A percentile compares a stretch with the other conserved stretches of the same genome.
Evolutionary conservation across 2,113 vertebrate genomes (phyloP).

Genomic region (Pseudorhombus dupliciocellatus): DNA sequence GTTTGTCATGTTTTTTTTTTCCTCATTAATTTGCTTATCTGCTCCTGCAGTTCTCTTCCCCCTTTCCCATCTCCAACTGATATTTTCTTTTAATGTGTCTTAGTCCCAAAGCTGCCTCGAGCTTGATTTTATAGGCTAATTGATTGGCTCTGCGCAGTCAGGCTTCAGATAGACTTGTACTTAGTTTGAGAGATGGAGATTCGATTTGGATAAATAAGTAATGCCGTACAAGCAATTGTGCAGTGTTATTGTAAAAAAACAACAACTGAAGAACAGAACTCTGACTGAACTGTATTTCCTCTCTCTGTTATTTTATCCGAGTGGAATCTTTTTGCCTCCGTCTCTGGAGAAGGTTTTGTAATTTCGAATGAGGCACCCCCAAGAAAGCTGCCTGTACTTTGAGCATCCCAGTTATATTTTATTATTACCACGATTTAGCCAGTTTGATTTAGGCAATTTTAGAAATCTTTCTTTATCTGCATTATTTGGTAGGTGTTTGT

Average conservation of each 20-base stretch:
- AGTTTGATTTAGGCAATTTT: background rate
- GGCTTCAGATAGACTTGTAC: slow-evolving; percentile 36
- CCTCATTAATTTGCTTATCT: slow-evolving; percentile 20
- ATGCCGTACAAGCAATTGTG: slow-evolving; percentile 37
- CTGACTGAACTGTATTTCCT: slow-evolving; percentile 15
- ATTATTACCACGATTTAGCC: slow-evolving; percentile 1
- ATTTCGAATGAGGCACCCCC: background rate
- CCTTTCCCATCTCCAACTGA: slow-evolving; percentile 5
- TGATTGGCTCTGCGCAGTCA: slow-evolving; percentile 43
- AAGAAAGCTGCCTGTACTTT: slow-evolving; percentile 13
- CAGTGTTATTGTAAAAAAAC: background rate
- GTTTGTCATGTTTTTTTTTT: slow-evolving; percentile 6
- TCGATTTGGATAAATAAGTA: slow-evolving; percentile 50
- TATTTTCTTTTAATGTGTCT: slow-evolving; percentile 31
- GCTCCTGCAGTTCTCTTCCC: background rate
- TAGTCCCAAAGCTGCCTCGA: slow-evolving; percentile 7
- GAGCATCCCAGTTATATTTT: background rate
- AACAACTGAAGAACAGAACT: slow-evolving; percentile 12
- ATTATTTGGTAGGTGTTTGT: background rate
- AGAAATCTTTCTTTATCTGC: background rate
- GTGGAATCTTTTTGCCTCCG: background rate
- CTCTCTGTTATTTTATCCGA: slow-evolving; percentile 1
- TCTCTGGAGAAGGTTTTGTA: slow-evolving; percentile 7
- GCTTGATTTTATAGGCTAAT: slow-evolving; percentile 46
- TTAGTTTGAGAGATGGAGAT: slow-evolving; percentile 31